Evolutionary conservation across 1,140 invertebrate species (phyloP), one percentile per base, ranked within the genome.

Genomic region (Geopemphigus sp.): DNA sequence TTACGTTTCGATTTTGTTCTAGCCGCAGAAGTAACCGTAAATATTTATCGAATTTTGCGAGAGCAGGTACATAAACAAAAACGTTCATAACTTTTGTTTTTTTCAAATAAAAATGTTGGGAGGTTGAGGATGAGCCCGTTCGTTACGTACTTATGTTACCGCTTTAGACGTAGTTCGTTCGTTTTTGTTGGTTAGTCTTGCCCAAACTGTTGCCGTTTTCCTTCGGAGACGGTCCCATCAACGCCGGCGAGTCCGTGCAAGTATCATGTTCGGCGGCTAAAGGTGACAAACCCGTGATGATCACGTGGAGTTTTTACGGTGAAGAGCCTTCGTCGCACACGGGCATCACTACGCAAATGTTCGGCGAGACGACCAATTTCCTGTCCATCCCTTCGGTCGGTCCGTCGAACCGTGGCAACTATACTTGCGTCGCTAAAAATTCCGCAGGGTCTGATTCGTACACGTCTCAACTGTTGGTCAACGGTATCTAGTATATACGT

Each of bases 201-300:
- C 93, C 92, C 81, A 90, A 92, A 86, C 91, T 94, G 87, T 88
- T 91, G 83, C 90, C 91, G 74, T 93, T 95, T 84, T 84, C 84
- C 73, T 82, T 82, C 26, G 83, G 84, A 83, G 91, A 93, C 78
- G 91, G 91, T 82, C 90, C 91, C 68, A 89, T 92, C n/a, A 92
- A 93, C 86, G 91, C 90, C 84, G 92, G 93, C 82, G 92, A 94
- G 84, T 88, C 91, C 61, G 92, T 92, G 39, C 91, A 85, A 90
- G 88, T 92, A 39, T 90, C 89, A 82, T 95, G 93, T 86, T 88
- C 91, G 17, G 90, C 94, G 64, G 88, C 91, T 63, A 92, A 91
- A 84, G 93, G 93, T 26, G 93, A 94, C 85, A 86, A 90, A 82
- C 92, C 93, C 6, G 88, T 93, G 74, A 89, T 90, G 81, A 92